Base-by-base conservation (phyloP, 2,797 vertebrate species). In the Amblyopsis hoosieri region DNA sequence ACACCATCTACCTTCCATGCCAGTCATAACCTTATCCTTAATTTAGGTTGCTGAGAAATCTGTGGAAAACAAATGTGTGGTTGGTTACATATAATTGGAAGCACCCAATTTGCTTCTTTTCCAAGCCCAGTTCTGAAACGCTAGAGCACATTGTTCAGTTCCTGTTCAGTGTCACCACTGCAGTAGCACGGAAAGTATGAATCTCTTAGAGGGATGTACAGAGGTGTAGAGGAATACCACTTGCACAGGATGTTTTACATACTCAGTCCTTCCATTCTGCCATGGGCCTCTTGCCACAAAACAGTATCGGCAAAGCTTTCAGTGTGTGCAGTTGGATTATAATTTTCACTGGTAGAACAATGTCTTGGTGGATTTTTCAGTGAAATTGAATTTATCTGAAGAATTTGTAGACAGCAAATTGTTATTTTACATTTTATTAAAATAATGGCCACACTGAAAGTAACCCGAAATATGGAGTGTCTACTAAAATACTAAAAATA, bases 401-500 rank as follows among this genome's bases (percentile, higher is more conserved):
- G 29, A 60, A 47, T 59, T 45, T 1, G 2, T 3, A 12, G 62
- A 61, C 14, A 29, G 5, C 1, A 9, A 29, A 42, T 64, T 72
- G 42, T 82, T 83, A 81, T 86, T 88, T 85, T 84, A 85, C 69
- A 69, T 64, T 85, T 93, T 93, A 93, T 91, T 94, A 91, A 92
- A 94, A 93, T 79, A 87, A 85, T 78, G 80, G 78, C 68, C 79
- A 88, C 87, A 90, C 78, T 85, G 86, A 91, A 87, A 80, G 75
- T 84, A 87, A 58, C 45, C 53, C 54, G 29, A 87, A 87, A 77
- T 84, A 89, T 81, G 90, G 78, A 76, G 72, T 79, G 60, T 82
- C 78, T 80, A 56, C 62, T 23, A 71, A 86, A 42, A 42, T 17
- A 17, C 17, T 42, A 56, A 31, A 23, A 3, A 29, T 23, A 56